Evolutionary conservation across 2,888 invertebrate species (phyloP).

Genomic region (Diaphora mendica): DNA sequence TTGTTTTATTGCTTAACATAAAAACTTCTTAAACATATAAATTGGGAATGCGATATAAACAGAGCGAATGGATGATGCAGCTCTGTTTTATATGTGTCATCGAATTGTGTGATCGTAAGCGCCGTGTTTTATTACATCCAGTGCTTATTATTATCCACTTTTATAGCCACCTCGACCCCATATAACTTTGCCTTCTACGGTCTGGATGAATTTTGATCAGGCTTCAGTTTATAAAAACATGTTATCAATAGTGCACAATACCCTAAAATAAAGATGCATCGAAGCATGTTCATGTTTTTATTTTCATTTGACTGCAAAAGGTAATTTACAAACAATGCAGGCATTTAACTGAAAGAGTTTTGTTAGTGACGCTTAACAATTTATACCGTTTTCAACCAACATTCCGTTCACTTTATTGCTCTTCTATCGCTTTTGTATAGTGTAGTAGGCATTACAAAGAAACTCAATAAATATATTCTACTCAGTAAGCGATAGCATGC

Average conservation of each 20-base stretch:
- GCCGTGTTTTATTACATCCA: conserved; percentile 67
- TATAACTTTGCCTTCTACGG: conserved; percentile 30
- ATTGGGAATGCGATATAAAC: conserved; percentile 67
- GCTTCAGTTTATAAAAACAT: conserved; percentile 19
- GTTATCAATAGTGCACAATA: conserved; percentile 36
- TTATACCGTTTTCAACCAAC: conserved; percentile 6
- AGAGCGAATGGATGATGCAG: conserved; percentile 62
- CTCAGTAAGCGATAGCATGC: neutral
- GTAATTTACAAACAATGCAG: conserved; percentile 15
- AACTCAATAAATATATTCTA: too few species aligned
- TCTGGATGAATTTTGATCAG: conserved; percentile 37
- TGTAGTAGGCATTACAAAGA: neutral
- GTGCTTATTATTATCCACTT: conserved; percentile 69
- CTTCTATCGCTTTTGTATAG: neutral
- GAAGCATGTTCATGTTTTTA: conserved; percentile 5
- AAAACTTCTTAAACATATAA: conserved; percentile 67
- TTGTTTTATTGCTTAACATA: conserved; percentile 54
- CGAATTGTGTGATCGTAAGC: conserved; percentile 69
- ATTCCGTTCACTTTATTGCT: conserved; percentile 10
- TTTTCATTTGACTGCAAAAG: conserved; percentile 14
- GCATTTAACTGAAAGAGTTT: conserved; percentile 4
- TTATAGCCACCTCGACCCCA: conserved; percentile 53
- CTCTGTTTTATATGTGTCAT: conserved; percentile 69
- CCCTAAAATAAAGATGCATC: conserved; percentile 24
- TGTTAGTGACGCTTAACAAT: conserved; percentile 8